Evolutionary conservation across 2,888 invertebrate genomes (phyloP).

Genomic region (Andricus quercusramuli): DNA sequence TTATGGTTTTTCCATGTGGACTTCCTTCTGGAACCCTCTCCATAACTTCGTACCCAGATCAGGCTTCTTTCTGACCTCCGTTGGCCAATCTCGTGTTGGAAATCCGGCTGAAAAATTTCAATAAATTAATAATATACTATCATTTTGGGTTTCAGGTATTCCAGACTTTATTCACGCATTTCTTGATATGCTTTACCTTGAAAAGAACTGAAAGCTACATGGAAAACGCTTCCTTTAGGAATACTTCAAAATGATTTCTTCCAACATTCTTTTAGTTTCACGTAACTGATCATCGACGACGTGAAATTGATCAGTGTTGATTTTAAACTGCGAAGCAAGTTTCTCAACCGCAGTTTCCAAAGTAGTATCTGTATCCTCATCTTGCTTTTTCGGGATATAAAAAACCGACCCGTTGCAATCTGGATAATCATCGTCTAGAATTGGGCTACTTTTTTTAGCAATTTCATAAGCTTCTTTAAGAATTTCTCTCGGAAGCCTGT

Average conservation of each 20-base stretch:
- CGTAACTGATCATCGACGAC: constrained; percentile 67
- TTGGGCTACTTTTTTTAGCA: constrained; percentile 59
- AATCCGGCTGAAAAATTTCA: constrained; percentile 63
- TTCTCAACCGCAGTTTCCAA: constrained; percentile 65
- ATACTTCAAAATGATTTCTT: constrained; percentile 61
- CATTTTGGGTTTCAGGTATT: too few species aligned
- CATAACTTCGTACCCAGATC: too few species aligned
- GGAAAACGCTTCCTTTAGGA: not conserved
- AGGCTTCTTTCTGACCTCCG: constrained; percentile 93
- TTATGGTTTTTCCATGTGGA: constrained; percentile 96
- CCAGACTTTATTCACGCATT: too few species aligned
- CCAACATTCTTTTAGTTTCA: constrained; percentile 68
- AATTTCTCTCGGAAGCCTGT: too few species aligned
- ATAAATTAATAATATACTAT: too few species aligned
- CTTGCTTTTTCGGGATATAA: constrained; percentile 63
- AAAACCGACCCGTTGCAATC: constrained; percentile 60
- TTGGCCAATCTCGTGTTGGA: constrained; percentile 74
- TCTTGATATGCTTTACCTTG: too few species aligned
- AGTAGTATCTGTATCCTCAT: constrained; percentile 58
- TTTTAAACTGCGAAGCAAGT: constrained; percentile 63
- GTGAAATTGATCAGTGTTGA: constrained; percentile 67
- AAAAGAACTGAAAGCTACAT: too few species aligned
- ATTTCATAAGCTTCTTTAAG: too few species aligned
- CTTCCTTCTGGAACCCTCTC: constrained; percentile 93
- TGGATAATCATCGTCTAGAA: constrained; percentile 63